A percentile compares a stretch with the other conserved stretches of the same genome.
phyloP scores from a whole-genome alignment of 92 coral and sea anemone species.

The Siderastrea radians region DNA sequence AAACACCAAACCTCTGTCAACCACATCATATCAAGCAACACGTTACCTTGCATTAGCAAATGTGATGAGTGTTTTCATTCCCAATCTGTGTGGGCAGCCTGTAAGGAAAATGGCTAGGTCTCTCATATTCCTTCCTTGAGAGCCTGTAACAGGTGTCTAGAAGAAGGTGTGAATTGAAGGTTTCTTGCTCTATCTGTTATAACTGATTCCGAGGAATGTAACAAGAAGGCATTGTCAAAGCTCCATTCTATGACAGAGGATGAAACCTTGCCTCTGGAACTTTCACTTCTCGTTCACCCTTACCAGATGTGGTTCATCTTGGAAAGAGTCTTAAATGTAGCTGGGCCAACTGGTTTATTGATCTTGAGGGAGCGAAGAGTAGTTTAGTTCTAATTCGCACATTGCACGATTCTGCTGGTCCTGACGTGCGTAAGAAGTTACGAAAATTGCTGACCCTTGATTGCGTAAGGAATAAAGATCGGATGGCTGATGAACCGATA shows the following conservation, averaged over 20 bases:
- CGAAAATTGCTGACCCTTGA: constrained; percentile 30
- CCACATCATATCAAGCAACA: no score
- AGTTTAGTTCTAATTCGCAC: constrained; percentile 47
- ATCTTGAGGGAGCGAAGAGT: constrained; percentile 41
- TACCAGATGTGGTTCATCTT: constrained; percentile 46
- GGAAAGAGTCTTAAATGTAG: constrained; percentile 56
- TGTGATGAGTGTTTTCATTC: no score
- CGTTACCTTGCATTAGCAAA: no score
- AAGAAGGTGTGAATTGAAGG: no score
- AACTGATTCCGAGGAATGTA: no score
- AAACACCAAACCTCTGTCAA: no score
- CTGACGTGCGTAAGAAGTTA: constrained; percentile 8
- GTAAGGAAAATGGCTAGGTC: no score
- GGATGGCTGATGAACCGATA: no score
- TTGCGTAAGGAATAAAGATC: constrained; percentile 47
- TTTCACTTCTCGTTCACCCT: constrained; percentile 35
- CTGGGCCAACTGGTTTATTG: constrained; percentile 61
- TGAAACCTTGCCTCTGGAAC: constrained; percentile 31
- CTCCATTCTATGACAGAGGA: constrained; percentile 17
- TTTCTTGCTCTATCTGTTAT: no score
- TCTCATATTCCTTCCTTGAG: no score
- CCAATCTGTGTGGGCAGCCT: no score
- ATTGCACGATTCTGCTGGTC: constrained; percentile 30
- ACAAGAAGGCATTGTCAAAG: background rate
- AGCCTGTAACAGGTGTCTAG: no score